A percentile compares a stretch with the other conserved stretches of the same genome.
These are phyloP conservation scores for Caracal caracal DNA, from an alignment of 2,113 vertebrate species.

Conservation along the genomic window DNA sequence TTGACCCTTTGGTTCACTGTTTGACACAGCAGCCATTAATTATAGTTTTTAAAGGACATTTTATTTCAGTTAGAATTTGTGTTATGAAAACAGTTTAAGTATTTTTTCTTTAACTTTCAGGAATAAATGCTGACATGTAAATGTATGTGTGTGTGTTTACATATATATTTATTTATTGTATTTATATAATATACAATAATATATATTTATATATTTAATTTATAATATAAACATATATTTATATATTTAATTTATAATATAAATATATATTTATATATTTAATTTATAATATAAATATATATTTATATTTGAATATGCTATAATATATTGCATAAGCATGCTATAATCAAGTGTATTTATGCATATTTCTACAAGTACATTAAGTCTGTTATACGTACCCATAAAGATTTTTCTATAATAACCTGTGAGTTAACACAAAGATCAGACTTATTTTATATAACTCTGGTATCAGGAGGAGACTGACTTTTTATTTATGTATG, in stretches of 20 bases:
- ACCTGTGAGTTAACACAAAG: neutral
- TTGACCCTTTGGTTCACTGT: conserved; percentile 72
- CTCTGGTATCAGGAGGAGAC: neutral
- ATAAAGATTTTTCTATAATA: conserved; percentile 33
- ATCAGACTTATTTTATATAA: conserved; percentile 42
- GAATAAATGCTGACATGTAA: conserved; percentile 46
- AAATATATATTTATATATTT: neutral
- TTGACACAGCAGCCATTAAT: conserved; percentile 76
- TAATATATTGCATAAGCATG: neutral
- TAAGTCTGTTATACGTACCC: neutral
- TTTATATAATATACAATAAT: neutral
- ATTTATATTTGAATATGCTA: neutral
- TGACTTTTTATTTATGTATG: neutral
- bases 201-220: neutral
- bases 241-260: neutral
- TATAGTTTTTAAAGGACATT: conserved; percentile 80
- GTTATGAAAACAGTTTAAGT: conserved; percentile 65
- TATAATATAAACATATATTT: neutral
- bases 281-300: neutral
- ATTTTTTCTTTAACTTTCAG: conserved; percentile 66
- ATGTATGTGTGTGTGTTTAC: neutral
- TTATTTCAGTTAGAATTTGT: conserved; percentile 71
- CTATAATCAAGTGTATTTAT: conserved; percentile 19
- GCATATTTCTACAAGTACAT: neutral
- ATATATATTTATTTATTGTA: neutral